Conservation (phyloP, 2,113 vertebrate genomes). For the Halcyon senegalensis region DNA sequence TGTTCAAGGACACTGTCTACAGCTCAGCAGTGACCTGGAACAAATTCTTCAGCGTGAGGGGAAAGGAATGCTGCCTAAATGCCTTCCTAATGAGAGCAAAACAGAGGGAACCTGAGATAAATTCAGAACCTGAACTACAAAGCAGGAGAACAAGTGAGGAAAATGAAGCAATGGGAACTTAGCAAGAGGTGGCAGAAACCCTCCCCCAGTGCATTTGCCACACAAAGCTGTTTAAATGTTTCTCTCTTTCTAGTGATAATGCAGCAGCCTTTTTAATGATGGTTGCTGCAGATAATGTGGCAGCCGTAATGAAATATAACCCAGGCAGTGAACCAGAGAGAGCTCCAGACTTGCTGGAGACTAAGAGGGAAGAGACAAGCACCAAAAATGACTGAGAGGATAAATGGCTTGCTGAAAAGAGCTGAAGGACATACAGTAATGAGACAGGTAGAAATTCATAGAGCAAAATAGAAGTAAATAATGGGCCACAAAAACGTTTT, state of each 20-base stretch:
- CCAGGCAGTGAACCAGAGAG: slow-evolving; percentile 30
- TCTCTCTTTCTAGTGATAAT: neutral
- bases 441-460: neutral
- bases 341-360: slow-evolving; percentile 39
- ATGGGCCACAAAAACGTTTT: neutral
- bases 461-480: neutral
- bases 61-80: neutral
- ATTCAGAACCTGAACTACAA: neutral
- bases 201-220: neutral
- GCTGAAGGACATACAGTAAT: neutral
- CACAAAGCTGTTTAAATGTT: neutral
- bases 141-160: neutral
- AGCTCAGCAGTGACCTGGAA: slow-evolving; percentile 12
- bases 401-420: neutral
- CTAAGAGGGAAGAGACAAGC: neutral
- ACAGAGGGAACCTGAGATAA: neutral
- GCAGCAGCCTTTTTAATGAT: neutral
- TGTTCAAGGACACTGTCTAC: neutral
- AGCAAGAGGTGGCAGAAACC: neutral
- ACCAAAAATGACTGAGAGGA: neutral
- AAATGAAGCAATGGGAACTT: neutral
- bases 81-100: slow-evolving; percentile 33
- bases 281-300: slow-evolving; percentile 22
- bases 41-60: neutral
- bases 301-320: neutral